Evolutionary conservation across 2,797 vertebrate species (phyloP), one percentile per base, ranked within the genome.

Genomic region (Muraenolepis orangiensis): DNA sequence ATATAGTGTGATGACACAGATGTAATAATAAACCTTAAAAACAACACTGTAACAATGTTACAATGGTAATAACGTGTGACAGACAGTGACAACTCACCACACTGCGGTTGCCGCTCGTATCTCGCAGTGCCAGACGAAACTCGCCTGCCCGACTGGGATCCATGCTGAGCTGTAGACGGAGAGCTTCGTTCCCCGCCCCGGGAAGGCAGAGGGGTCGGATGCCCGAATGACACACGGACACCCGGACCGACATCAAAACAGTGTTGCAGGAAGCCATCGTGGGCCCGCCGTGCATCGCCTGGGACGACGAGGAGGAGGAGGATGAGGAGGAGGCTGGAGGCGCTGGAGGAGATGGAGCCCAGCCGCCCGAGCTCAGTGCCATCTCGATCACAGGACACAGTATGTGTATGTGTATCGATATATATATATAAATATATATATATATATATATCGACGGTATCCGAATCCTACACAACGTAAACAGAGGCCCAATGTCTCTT

Each of bases 121-220:
- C 91, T 75, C 94, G 83, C 77, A 95, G 85, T 28, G 92, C 91
- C 80, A 96, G 92, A 28, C 94, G 90, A 90, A 96, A 95, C 85
- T 94, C 93, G 82, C 95, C 95, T 68, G 93, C 90, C 73, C 92
- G 90, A 82, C 87, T 91, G n/a, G 94, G 89, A 81, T 94, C 92
- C 90, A 95, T 94, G 82, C 93, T 95, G 73, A 97, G 93, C 89
- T 97, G 96, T 6, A 98, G 91, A 3, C 93, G 95, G 66, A 95
- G 88, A 69, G 93, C 87, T 66, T 93, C 91, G 72, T 93, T 90
- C 10, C 90, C 91, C 0, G 88, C 87, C 28, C 88, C 86, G 34
- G 93, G 91, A 71, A 89, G 87, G 31, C 86, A 89, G 31, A 93
- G 82, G 1, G 93, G 89, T 31, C 90, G 90, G 70, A 91, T 90